A percentile compares a stretch with the other conserved stretches of the same genome.
Evolutionary conservation across 1,140 invertebrate species (phyloP).

Genomic region (Mizuhopecten yessoensis): DNA sequence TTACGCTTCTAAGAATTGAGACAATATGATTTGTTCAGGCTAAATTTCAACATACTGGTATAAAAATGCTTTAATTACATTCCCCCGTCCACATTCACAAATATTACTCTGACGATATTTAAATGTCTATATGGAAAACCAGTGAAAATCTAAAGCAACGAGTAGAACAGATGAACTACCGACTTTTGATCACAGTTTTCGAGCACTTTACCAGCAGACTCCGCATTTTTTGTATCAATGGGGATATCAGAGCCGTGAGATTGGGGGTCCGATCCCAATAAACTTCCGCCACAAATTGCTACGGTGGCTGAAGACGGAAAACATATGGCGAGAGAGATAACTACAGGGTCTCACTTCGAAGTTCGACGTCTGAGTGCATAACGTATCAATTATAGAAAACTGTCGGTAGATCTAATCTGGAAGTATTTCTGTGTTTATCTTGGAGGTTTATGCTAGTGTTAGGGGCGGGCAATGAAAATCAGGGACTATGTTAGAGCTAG

Average conservation of each 20-base stretch:
- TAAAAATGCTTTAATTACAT: too few relatives aligned
- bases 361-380: neutral
- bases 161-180: neutral
- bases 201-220: neutral
- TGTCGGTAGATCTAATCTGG: neutral
- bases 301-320: neutral
- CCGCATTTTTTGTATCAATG: neutral
- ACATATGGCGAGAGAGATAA: neutral
- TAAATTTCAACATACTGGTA: too few relatives aligned
- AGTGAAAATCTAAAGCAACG: too few relatives aligned
- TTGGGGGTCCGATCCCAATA: neutral
- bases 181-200: neutral
- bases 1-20: too few relatives aligned
- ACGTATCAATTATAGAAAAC: conserved; percentile 17
- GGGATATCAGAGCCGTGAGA: neutral
- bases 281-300: neutral
- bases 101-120: neutral
- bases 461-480: too few relatives aligned
- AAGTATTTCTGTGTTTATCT: neutral
- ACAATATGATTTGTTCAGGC: too few relatives aligned
- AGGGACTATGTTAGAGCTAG: too few relatives aligned
- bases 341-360: neutral
- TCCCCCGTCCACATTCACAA: neutral
- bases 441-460: neutral
- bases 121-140: neutral